Conservation (phyloP, 1,140 invertebrate species). For the Holcopasites calliopsidis region DNA sequence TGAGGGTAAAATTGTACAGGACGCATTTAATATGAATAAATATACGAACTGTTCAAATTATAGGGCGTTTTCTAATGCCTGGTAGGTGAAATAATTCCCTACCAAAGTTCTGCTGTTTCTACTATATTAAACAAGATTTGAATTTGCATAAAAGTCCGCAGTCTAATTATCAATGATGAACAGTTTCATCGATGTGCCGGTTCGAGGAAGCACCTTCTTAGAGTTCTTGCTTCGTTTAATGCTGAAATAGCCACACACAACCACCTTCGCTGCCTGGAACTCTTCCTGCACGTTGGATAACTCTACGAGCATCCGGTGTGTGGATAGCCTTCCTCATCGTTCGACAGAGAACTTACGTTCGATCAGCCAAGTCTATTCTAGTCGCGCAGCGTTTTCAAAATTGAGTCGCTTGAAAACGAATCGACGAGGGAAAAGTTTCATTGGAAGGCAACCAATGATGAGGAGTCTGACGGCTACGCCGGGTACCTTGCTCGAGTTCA, state of each 20-base stretch:
- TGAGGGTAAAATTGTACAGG: too few relatives aligned
- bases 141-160: too few relatives aligned
- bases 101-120: too few relatives aligned
- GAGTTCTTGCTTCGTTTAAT: too few relatives aligned
- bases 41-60: too few relatives aligned
- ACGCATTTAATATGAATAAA: too few relatives aligned
- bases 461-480: background rate
- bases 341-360: slow-evolving; percentile 14
- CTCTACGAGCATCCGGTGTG: slow-evolving; percentile 38
- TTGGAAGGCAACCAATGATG: background rate
- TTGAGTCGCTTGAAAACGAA: background rate
- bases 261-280: slow-evolving; percentile 61
- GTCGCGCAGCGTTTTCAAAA: background rate
- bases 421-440: too few relatives aligned
- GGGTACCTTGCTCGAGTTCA: background rate
- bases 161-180: background rate
- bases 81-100: too few relatives aligned
- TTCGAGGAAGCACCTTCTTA: background rate
- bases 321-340: background rate
- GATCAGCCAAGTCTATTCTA: background rate
- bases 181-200: background rate
- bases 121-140: too few relatives aligned
- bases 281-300: slow-evolving; percentile 56
- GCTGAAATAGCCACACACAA: slow-evolving; percentile 71
- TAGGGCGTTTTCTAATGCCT: too few relatives aligned